Base-by-base conservation (phyloP, 2,888 invertebrate species). In the Microplitis manilae region DNA sequence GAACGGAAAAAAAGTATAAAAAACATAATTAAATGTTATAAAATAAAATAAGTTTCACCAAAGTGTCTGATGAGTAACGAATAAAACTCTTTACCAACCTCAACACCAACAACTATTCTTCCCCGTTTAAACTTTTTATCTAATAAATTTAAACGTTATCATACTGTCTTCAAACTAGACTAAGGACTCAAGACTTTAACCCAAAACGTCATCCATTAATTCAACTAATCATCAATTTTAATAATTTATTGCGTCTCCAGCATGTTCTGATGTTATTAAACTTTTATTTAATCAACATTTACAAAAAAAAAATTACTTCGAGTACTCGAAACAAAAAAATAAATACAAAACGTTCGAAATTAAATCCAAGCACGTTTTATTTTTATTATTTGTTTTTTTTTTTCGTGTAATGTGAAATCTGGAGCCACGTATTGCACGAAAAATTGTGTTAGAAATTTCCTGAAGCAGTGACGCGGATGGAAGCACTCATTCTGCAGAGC, bases 351-450 rank as follows among this genome's bases (percentile, higher is more conserved):
- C 13, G 8, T 50, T 13, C n/a, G n/a, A n/a, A 41, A 50, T 5
- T 2, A 30, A 70, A n/a, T 59, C 8, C n/a, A 6, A 30, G 41
- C 30, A n/a, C 59, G 50, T 50, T 30, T 70, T 50, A 59, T 30
- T 8, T 13, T 60, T 59, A 70, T 68, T 41, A 41, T 68, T 68
- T 68, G 41, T 68, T 67, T 68, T 17, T n/a, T n/a, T 30, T 68
- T 68, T 68, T 15, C 50, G 50, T 50, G 69, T 69, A 50, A 50
- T 50, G 13, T 50, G 50, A 50, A 50, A 50, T 50, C 50, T 50
- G 50, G 13, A 41, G 13, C 20, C 50, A 69, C 59, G 20, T 50
- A 20, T 50, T 13, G 1, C 7, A 50, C 41, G 41, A 50, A 69
- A 69, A 50, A 15, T 59, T 20, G 50, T 73, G 64, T 40, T 17